Evolutionary conservation across 2,888 invertebrate species (phyloP).

Genomic region (Drosophila hamatofila): DNA sequence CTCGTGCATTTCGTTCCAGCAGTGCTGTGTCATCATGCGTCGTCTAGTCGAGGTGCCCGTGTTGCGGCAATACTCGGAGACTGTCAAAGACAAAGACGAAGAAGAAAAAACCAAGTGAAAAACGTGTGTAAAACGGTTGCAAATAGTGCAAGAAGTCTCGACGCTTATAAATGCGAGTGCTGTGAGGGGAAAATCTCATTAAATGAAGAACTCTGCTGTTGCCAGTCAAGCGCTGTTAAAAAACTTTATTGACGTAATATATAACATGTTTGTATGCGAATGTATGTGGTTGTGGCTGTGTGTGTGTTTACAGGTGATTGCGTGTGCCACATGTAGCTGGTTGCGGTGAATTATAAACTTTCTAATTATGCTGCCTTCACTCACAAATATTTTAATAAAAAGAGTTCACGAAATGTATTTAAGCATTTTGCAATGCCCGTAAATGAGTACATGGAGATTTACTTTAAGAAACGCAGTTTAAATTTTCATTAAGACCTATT

Average conservation of each 20-base stretch:
- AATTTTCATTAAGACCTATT: conserved; percentile 1
- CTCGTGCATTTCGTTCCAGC: conserved; percentile 86
- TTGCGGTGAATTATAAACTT: background rate
- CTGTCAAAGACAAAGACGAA: conserved; percentile 62
- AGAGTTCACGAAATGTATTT: background rate
- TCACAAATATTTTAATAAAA: background rate
- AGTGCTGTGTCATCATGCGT: conserved; percentile 83
- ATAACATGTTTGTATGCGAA: background rate
- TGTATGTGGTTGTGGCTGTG: background rate
- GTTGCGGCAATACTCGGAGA: conserved; percentile 85
- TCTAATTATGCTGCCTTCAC: conserved; percentile 1
- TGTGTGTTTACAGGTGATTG: background rate
- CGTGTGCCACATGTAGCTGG: background rate
- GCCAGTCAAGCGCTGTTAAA: conserved; percentile 14
- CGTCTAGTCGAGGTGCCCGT: conserved; percentile 84
- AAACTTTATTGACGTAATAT: conserved; percentile 31
- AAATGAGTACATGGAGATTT: background rate
- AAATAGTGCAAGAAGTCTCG: background rate
- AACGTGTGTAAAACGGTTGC: conserved; percentile 2
- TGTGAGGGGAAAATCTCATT: conserved; percentile 28
- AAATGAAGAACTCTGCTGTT: conserved; percentile 7
- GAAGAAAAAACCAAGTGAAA: background rate
- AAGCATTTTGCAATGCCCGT: background rate
- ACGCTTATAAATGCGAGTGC: background rate
- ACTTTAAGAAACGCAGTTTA: background rate